Evolutionary conservation across 2,888 invertebrate species (phyloP), one percentile per base, ranked within the genome.

Genomic region (Eristalis intricaria): DNA sequence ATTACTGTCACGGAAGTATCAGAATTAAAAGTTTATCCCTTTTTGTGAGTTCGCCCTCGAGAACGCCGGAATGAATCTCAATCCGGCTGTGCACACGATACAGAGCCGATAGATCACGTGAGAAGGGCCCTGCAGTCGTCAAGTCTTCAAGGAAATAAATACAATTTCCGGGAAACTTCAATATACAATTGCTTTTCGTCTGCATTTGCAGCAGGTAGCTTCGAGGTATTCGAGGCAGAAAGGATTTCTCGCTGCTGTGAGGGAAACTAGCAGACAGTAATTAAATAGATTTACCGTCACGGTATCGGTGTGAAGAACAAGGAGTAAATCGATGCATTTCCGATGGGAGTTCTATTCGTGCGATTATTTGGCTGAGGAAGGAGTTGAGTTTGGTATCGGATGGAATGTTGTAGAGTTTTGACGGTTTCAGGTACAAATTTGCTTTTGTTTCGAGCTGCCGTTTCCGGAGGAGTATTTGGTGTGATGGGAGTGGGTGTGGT

Each of bases 1-100:
- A 92, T 92, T 92, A 92, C 91, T 92, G 92, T 92, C 92, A 92
- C 92, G 92, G 92, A 92, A 92, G 91, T 92, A 91, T 90, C 91
- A 89, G 88, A 84, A 88, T 80, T 83, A 80, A 89, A 89, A 89
- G 86, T 89, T 90, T 88, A 88, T 88, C 88, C 89, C 76, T 80
- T 87, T 70, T 83, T 61, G 77, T 29, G 71, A 76, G 65, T 81
- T 82, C 70, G 80, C 71, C 74, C 71, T 19, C 19, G 19, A 26
- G 26, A 50, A 50, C 50, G 8, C 13, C 43, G 32, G 61, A 50
- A 50, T 50, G 58, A 71, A 68, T 80, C 68, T 50, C 50, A 50
- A 19, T 73, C 26, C 50, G 26, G 13, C 15, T 50, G 56, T 71
- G 79, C 78, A 78, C 74, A 78, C 74, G 66, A 70, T 60, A 87